A percentile compares a stretch with the other conserved stretches of the same genome.
These are phyloP conservation scores for Sporophila hypoxantha DNA, from an alignment of 2,113 vertebrate species.

Conservation along the genomic window DNA sequence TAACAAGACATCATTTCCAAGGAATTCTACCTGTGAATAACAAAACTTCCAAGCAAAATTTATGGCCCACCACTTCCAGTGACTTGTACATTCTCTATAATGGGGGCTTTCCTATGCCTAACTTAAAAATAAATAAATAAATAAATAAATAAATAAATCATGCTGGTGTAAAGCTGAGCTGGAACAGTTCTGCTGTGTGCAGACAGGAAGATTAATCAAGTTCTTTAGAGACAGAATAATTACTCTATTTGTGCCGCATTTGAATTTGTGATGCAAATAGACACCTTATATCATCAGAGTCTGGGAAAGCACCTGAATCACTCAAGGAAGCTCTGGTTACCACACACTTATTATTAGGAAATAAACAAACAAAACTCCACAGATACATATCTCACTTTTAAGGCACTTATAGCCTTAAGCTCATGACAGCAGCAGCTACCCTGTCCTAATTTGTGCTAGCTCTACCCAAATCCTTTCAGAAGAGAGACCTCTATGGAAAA, in stretches of 20 bases:
- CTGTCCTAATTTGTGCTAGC: background rate
- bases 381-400: background rate
- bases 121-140: background rate
- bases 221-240: constrained; percentile 14
- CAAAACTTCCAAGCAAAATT: background rate
- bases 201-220: constrained; percentile 21
- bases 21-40: background rate
- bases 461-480: background rate
- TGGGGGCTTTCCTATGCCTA: background rate
- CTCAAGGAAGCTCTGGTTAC: background rate
- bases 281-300: background rate
- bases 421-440: background rate
- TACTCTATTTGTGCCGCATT: background rate
- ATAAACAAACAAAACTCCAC: background rate
- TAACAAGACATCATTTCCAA: background rate
- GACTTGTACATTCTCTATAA: background rate
- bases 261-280: constrained; percentile 27
- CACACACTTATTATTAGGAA: background rate
- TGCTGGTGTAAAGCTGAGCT: background rate
- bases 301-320: background rate
- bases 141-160: background rate
- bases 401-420: background rate
- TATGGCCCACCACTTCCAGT: background rate
- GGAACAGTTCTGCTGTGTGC: background rate
- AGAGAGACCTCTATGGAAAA: background rate